phyloP scores from a whole-genome alignment of 2,888 invertebrate genomes.

The Plagiodera versicolora region DNA sequence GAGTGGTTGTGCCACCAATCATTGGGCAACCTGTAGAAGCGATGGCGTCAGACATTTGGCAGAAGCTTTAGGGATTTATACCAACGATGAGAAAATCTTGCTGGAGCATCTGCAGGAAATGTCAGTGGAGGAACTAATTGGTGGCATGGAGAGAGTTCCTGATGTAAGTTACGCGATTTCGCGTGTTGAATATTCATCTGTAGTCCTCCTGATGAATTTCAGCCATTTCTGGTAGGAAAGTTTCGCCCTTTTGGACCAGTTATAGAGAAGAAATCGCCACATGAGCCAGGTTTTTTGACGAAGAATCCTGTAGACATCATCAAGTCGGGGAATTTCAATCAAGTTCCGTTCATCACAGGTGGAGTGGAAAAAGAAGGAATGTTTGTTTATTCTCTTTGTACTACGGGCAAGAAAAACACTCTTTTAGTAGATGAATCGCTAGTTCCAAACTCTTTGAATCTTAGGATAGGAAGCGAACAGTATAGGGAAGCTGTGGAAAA shows the following conservation, averaged over 20 bases:
- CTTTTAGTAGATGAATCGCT: slow-evolving; percentile 35
- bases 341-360: slow-evolving; percentile 50
- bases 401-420: slow-evolving; percentile 18
- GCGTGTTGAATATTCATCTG: too few species aligned
- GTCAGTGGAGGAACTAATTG: slow-evolving; percentile 47
- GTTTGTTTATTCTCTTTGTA: slow-evolving; percentile 28
- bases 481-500: slow-evolving; percentile 29
- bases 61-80: slow-evolving; percentile 48
- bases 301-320: slow-evolving; percentile 44
- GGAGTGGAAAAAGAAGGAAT: slow-evolving; percentile 48
- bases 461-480: slow-evolving; percentile 37
- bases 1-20: slow-evolving; percentile 46
- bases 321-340: slow-evolving; percentile 43
- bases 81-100: slow-evolving; percentile 47
- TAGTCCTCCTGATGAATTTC: slow-evolving; percentile 1
- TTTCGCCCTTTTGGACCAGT: slow-evolving; percentile 36
- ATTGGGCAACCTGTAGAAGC: slow-evolving; percentile 38
- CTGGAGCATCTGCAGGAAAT: slow-evolving; percentile 50
- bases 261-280: slow-evolving; percentile 35
- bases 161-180: slow-evolving; percentile 43
- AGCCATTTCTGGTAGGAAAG: slow-evolving; percentile 22
- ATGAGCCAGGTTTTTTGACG: slow-evolving; percentile 43
- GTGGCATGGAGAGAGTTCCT: slow-evolving; percentile 47
- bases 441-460: slow-evolving; percentile 37
- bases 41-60: slow-evolving; percentile 46